phyloP scores from a whole-genome alignment of 2,888 invertebrate species.

The Phengaris arion region DNA sequence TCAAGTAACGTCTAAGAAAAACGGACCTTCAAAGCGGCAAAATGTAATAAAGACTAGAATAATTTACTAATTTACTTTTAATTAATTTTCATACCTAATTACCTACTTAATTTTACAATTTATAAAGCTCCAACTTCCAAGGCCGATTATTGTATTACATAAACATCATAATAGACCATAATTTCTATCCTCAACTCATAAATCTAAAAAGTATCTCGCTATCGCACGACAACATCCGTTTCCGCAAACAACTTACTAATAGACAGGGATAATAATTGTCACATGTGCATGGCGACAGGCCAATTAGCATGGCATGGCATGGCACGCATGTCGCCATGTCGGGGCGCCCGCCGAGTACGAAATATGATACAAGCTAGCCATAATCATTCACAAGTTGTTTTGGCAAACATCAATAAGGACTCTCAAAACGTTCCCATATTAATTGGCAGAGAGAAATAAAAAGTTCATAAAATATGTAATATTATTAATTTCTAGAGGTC shows the following conservation, averaged over 20 bases:
- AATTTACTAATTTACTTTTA: background rate
- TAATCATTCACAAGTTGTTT: conserved; percentile 30
- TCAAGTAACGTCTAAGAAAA: too few relatives aligned
- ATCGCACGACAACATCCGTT: conserved; percentile 79
- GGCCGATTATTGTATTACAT: background rate
- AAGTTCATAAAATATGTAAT: too few relatives aligned
- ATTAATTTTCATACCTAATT: too few relatives aligned
- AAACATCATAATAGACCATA: background rate
- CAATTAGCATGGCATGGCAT: conserved; percentile 63
- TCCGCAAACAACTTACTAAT: conserved; percentile 74
- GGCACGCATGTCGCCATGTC: conserved; percentile 50
- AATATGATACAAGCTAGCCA: conserved; percentile 45
- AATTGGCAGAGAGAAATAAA: too few relatives aligned
- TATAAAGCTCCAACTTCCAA: background rate
- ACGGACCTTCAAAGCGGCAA: too few relatives aligned
- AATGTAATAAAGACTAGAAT: background rate
- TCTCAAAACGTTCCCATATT: too few relatives aligned
- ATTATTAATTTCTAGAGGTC: too few relatives aligned
- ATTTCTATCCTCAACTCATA: conserved; percentile 34
- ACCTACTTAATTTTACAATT: background rate
- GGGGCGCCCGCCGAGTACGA: conserved; percentile 55
- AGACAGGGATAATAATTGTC: conserved; percentile 71
- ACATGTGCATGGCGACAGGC: conserved; percentile 78
- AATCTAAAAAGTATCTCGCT: conserved; percentile 57
- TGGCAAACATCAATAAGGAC: conserved; percentile 7